Evolutionary conservation across 1,140 invertebrate genomes (phyloP).

Genomic region (Papilio polyxenes): DNA sequence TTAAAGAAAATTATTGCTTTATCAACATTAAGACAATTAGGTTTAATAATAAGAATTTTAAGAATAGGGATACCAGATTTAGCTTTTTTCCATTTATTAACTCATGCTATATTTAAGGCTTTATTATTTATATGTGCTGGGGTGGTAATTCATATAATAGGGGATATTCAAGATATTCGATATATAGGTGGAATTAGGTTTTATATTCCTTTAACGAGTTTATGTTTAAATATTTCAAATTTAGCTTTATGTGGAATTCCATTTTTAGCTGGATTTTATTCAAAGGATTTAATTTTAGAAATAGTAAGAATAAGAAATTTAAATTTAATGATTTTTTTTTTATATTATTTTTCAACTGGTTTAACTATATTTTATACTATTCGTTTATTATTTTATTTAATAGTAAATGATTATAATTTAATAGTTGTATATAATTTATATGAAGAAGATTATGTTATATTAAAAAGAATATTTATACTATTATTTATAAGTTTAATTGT

Average conservation of each 20-base stretch:
- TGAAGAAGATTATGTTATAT: slow-evolving; percentile 77
- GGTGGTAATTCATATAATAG: slow-evolving; percentile 82
- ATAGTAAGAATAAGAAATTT: slow-evolving; percentile 73
- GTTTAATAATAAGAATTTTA: slow-evolving; percentile 84
- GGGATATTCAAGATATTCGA: slow-evolving; percentile 84
- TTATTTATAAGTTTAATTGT: slow-evolving; percentile 78
- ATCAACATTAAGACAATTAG: slow-evolving; percentile 86
- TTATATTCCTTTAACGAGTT: slow-evolving; percentile 51
- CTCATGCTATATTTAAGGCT: slow-evolving; percentile 56
- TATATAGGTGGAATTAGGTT: slow-evolving; percentile 67
- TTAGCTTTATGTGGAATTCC: slow-evolving; percentile 67
- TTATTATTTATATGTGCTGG: slow-evolving; percentile 56
- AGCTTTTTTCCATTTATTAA: slow-evolving; percentile 81
- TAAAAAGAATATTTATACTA: slow-evolving; percentile 78
- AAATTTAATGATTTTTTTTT: slow-evolving; percentile 79
- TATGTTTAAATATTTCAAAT: slow-evolving; percentile 61
- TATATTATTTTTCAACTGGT: slow-evolving; percentile 80
- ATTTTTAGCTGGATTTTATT: slow-evolving; percentile 84
- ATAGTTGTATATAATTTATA: slow-evolving; percentile 69
- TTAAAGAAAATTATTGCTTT: slow-evolving; percentile 87
- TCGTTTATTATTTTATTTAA: slow-evolving; percentile 81
- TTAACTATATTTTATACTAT: slow-evolving; percentile 81
- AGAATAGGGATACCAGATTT: slow-evolving; percentile 73
- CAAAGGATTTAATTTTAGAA: slow-evolving; percentile 84
- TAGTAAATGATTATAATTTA: slow-evolving; percentile 76